phyloP scores from a whole-genome alignment of 2,797 vertebrate genomes.

The Microcaecilia unicolor region DNA sequence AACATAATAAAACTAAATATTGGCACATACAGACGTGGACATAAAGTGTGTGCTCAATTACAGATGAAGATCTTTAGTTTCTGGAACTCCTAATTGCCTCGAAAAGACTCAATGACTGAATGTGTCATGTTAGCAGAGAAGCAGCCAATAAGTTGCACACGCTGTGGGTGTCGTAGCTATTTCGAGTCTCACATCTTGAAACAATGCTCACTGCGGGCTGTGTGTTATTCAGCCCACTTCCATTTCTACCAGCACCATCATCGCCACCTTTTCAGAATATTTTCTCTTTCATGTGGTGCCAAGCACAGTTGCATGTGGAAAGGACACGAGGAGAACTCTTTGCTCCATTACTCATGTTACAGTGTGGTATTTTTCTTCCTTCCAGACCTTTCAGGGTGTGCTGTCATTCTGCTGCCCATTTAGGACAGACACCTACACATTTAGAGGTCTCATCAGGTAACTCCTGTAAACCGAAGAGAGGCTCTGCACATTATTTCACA shows the following conservation, averaged over 20 bases:
- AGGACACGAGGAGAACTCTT: neutral
- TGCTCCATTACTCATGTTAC: neutral
- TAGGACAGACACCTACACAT: neutral
- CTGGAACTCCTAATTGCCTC: constrained; percentile 17
- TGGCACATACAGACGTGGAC: constrained; percentile 23
- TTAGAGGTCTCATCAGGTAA: too few species aligned
- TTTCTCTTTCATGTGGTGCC: neutral
- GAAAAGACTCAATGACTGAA: constrained; percentile 15
- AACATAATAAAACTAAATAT: constrained; percentile 25
- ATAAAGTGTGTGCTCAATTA: constrained; percentile 20
- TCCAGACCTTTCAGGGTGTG: neutral
- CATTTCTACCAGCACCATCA: constrained; percentile 18
- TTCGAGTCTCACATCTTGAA: constrained; percentile 16
- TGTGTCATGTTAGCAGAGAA: neutral
- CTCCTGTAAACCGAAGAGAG: too few species aligned
- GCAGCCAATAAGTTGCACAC: constrained; percentile 2
- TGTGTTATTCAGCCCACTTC: constrained; percentile 11
- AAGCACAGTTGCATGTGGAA: constrained; percentile 2
- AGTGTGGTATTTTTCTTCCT: neutral
- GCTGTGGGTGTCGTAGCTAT: constrained; percentile 9
- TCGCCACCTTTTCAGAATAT: neutral
- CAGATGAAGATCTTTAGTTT: constrained; percentile 11
- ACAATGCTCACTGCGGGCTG: constrained; percentile 4
- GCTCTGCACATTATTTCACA: too few species aligned
- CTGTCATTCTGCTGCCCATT: neutral